Conservation (phyloP, 2,113 vertebrate species). For the Sialia sialis region DNA sequence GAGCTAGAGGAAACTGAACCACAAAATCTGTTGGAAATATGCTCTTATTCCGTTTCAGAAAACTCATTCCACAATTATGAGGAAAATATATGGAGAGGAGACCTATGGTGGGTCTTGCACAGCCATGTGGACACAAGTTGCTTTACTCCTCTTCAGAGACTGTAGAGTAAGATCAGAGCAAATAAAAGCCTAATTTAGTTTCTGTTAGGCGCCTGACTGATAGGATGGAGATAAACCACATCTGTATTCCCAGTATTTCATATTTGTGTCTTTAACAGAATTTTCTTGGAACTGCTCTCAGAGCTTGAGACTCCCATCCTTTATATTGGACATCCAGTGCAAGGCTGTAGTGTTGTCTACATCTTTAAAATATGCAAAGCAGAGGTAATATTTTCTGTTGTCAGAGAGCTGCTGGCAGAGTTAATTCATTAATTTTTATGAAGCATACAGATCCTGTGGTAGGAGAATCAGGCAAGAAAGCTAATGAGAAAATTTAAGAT, state of each 20-base stretch:
- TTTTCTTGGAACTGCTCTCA: not conserved
- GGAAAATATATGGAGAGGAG: not conserved
- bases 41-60: not conserved
- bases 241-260: not conserved
- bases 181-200: not conserved
- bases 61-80: not conserved
- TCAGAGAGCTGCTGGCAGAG: not conserved
- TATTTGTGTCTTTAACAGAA: not conserved
- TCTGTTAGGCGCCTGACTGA: not conserved
- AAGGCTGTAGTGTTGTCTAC: not conserved
- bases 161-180: not conserved
- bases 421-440: constrained; percentile 11
- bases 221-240: not conserved
- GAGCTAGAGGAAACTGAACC: not conserved
- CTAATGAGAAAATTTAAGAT: not conserved
- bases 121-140: not conserved
- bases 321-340: not conserved
- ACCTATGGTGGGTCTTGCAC: not conserved
- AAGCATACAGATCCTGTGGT: not conserved
- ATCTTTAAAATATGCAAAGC: not conserved
- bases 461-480: not conserved
- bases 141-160: not conserved
- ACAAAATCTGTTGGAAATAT: not conserved
- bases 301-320: not conserved
- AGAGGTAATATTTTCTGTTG: not conserved